Percentiles rank a stretch among this genome's conserved stretches.
Conservation (phyloP, 2,888 invertebrate species). For the Meteorus colon region DNA sequence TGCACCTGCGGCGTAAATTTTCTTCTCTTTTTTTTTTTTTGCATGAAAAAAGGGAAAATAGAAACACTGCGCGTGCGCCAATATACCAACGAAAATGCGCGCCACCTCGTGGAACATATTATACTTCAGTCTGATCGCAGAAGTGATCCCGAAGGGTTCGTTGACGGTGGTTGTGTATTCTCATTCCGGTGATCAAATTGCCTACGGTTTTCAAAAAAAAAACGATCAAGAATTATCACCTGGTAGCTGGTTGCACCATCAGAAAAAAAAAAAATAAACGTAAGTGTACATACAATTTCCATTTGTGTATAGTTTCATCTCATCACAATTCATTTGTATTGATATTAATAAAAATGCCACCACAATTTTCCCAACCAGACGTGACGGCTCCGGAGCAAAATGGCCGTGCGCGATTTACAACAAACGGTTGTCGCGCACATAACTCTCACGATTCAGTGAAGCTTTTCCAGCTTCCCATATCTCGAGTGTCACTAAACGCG, state of each 20-base stretch:
- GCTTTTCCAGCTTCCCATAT: conserved; percentile 8
- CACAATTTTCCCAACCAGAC: conserved; percentile 54
- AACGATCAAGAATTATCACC: conserved; percentile 33
- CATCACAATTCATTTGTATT: conserved; percentile 22
- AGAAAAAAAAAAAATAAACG: conserved; percentile 47
- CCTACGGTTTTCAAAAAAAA: conserved; percentile 50
- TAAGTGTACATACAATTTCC: conserved; percentile 49
- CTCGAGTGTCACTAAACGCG: neutral
- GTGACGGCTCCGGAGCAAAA: conserved; percentile 68
- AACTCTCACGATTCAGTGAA: neutral
- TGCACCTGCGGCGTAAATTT: too few relatives aligned
- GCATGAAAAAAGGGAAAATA: too few relatives aligned
- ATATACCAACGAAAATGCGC: conserved; percentile 47
- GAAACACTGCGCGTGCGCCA: conserved; percentile 56
- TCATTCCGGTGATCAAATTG: conserved; percentile 29
- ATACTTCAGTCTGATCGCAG: conserved; percentile 61
- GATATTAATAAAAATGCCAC: conserved; percentile 10
- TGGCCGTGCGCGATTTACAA: conserved; percentile 69
- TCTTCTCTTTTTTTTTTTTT: too few relatives aligned
- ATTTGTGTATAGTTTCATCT: conserved; percentile 2
- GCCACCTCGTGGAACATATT: conserved; percentile 60
- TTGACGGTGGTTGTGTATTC: conserved; percentile 58
- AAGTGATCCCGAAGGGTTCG: conserved; percentile 62
- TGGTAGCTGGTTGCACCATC: conserved; percentile 44
- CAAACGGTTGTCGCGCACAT: conserved; percentile 55